Evolutionary conservation across 2,113 vertebrate species (phyloP).

Genomic region (Podarcis raffonei): DNA sequence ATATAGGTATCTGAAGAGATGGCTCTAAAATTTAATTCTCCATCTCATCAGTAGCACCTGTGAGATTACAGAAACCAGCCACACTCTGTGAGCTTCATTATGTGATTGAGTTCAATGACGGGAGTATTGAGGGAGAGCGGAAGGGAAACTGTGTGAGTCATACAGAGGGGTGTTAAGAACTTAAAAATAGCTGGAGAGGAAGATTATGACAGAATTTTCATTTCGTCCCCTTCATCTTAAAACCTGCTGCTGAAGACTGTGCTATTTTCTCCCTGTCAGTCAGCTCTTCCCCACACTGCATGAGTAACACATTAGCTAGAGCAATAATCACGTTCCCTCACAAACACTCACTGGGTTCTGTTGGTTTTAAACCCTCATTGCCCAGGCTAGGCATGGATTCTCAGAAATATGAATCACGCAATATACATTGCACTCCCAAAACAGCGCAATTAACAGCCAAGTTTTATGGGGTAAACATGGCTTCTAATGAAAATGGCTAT

Average conservation of each 20-base stretch:
- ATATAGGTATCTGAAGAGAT: not conserved
- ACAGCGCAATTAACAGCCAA: not conserved
- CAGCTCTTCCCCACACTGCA: not conserved
- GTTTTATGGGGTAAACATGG: conserved; percentile 8
- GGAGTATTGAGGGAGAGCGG: not conserved
- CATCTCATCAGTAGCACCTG: not conserved
- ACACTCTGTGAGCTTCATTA: not conserved
- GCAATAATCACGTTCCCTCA: not conserved
- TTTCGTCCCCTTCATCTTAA: conserved; percentile 2
- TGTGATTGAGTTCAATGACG: not conserved
- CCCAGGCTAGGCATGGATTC: not conserved
- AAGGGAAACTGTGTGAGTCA: not conserved
- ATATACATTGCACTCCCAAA: not conserved
- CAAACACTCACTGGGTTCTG: not conserved
- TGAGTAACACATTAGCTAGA: not conserved
- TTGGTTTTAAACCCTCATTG: not conserved
- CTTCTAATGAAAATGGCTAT: conserved; percentile 16
- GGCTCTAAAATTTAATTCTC: not conserved
- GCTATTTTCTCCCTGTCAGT: not conserved
- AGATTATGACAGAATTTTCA: conserved; percentile 5
- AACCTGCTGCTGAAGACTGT: not conserved
- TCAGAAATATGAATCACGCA: not conserved
- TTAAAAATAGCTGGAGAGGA: not conserved
- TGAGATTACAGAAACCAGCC: not conserved
- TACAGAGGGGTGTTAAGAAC: not conserved